Evolutionary conservation across 2,888 invertebrate species (phyloP), one percentile per base, ranked within the genome.

Genomic region (Acleris sparsana): DNA sequence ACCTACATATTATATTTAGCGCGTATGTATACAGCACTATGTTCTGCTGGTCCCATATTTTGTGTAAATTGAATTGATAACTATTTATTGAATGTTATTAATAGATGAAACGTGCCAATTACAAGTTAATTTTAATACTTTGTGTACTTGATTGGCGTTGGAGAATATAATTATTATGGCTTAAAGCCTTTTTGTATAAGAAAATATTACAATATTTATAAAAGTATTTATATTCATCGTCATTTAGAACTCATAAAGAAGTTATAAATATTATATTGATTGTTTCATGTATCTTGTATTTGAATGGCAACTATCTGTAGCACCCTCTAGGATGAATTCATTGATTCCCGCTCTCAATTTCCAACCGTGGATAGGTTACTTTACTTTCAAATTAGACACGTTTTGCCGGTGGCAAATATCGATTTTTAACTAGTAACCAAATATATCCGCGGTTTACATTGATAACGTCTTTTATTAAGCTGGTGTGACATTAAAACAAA

Each of bases 31-130:
- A 39, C 63, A 58, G 63, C 46, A 48, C 48, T 33, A 22, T 25
- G 53, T 55, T 55, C 55, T 49, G 53, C 20, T 49, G 39, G 17
- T 48, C 44, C 13, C 53, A n/a, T 60, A 25, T 48, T 39, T 48
- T 61, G 52, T 66, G 65, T 60, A 39, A 61, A 44, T 51, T 51
- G 33, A 52, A 46, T 61, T 39, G 22, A 55, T 16, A 55, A 49
- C 46, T 61, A 61, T 56, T 61, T 66, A 66, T 57, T 61, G 25
- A 56, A 66, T 57, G 65, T 66, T 66, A 65, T 61, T 56, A 7
- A 56, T 65, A 66, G 56, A 22, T 25, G 25, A 66, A 66, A 61
- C 65, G 65, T 66, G 65, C 65, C 65, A 66, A 66, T 66, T 61
- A 66, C 25, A 61, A 16, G 61, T 66, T 66, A 61, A 56, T 62